Conservation (phyloP, 1,140 invertebrate species). For the Neotoxoptera formosana region DNA sequence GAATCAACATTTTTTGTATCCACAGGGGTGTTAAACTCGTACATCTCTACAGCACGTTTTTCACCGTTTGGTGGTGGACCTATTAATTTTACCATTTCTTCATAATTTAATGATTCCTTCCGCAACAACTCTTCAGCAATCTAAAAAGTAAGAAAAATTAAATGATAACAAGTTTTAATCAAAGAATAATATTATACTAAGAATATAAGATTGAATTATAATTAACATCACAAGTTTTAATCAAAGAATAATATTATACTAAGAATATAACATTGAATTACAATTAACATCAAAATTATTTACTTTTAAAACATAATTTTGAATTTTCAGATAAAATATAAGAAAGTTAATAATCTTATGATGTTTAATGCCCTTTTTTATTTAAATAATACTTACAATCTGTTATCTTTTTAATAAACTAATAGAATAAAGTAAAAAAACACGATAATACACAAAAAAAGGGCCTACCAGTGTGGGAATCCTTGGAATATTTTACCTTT, state of each 20-base stretch:
- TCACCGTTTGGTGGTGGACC: slow-evolving; percentile 87
- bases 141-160: slow-evolving; percentile 67
- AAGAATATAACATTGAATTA: background rate
- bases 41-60: slow-evolving; percentile 77
- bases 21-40: slow-evolving; percentile 75
- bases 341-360: background rate
- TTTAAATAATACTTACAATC: background rate
- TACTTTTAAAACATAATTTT: background rate
- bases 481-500: background rate
- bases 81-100: slow-evolving; percentile 86
- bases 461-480: background rate
- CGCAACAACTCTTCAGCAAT: slow-evolving; percentile 84
- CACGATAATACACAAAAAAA: background rate
- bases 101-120: slow-evolving; percentile 91
- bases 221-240: too few relatives aligned
- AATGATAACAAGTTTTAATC: background rate
- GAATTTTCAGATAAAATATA: background rate
- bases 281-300: background rate
- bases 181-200: slow-evolving; percentile 58
- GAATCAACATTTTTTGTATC: background rate
- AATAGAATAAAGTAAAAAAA: background rate
- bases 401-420: background rate
- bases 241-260: slow-evolving; percentile 56
- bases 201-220: too few relatives aligned
- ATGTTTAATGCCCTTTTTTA: background rate